Evolutionary conservation across 2,113 vertebrate genomes (phyloP).

Genomic region (Tamias sibiricus): DNA sequence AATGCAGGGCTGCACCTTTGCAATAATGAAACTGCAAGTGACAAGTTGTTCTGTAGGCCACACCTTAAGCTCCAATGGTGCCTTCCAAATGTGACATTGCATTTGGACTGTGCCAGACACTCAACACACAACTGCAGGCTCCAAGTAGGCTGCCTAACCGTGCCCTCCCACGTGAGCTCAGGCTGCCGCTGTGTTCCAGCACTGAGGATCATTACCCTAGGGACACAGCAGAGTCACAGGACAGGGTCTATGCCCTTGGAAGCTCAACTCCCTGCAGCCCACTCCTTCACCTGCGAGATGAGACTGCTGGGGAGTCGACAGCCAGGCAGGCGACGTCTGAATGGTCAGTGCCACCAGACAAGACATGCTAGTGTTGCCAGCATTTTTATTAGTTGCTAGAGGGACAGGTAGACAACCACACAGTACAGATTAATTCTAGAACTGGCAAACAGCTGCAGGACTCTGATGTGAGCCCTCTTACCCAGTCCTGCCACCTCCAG

Average conservation of each 20-base stretch:
- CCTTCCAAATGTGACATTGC: not conserved
- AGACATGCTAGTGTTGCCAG: fast-evolving
- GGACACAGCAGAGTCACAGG: not conserved
- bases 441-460: not conserved
- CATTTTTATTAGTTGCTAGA: not conserved
- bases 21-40: slow-evolving; percentile 40
- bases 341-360: not conserved
- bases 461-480: fast-evolving
- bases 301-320: not conserved
- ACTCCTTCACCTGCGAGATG: not conserved
- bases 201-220: not conserved
- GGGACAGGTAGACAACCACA: not conserved
- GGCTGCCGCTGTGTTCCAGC: not conserved
- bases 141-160: not conserved
- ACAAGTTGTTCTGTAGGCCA: not conserved
- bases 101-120: not conserved
- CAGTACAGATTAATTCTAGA: not conserved
- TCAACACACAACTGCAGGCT: no score
- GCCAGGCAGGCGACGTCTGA: not conserved
- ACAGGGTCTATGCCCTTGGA: no score
- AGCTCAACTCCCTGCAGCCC: not conserved
- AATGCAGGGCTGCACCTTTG: slow-evolving; percentile 42
- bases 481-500: not conserved
- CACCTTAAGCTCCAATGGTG: fast-evolving
- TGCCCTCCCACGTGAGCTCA: fast-evolving